A percentile compares a stretch with the other conserved stretches of the same genome.
phyloP scores from a whole-genome alignment of 2,797 vertebrate genomes.

The Cossypha dichroa region DNA sequence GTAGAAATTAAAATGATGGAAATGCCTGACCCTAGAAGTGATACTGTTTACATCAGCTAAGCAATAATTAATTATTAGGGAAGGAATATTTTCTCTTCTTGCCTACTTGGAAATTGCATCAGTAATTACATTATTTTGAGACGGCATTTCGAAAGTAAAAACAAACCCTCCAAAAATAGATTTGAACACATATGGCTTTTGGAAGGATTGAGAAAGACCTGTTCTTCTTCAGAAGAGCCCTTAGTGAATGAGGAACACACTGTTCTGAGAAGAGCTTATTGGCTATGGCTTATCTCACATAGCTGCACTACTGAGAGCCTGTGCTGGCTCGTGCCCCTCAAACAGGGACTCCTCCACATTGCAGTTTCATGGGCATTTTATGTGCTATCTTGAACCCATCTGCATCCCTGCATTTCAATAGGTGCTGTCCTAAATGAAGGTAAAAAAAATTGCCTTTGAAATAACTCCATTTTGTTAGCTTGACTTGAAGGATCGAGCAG shows the following conservation, averaged over 20 bases:
- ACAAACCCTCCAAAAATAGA: neutral
- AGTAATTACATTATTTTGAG: neutral
- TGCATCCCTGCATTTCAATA: neutral
- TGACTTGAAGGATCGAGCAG: neutral
- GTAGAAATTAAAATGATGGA: neutral
- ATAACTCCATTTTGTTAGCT: neutral
- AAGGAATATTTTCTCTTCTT: neutral
- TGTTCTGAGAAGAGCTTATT: neutral
- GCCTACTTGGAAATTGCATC: neutral
- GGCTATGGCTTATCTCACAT: fast-evolving
- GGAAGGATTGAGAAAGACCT: neutral
- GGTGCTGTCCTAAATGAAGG: neutral
- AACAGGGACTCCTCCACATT: neutral
- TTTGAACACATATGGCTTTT: neutral
- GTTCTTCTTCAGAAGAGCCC: neutral
- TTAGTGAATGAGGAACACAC: neutral
- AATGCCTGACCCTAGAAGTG: neutral
- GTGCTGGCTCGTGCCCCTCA: neutral
- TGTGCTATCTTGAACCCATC: neutral
- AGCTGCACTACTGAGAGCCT: neutral
- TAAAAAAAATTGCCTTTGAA: neutral
- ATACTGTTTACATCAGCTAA: neutral
- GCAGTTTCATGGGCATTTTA: neutral
- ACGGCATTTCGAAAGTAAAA: neutral
- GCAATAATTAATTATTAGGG: neutral